Evolutionary conservation across 2,113 vertebrate species (phyloP), one percentile per base, ranked within the genome.

Genomic region (Capricornis sumatraensis): DNA sequence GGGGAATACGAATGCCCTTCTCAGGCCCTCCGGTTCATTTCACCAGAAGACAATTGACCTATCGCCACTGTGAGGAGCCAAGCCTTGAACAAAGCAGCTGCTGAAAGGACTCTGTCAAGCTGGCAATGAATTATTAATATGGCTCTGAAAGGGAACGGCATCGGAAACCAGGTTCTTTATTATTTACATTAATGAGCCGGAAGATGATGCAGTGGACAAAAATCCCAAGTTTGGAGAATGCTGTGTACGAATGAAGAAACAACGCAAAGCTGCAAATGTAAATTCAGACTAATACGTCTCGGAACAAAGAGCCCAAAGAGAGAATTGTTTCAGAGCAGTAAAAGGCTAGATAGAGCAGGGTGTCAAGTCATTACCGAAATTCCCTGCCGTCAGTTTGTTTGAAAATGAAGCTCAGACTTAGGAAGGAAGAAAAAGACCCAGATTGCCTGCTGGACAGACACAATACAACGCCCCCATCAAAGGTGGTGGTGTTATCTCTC

Each of bases 171-270:
- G 62, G 16, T 47, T 96, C 55, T 98, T 97, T 97, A 94, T 98
- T 98, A 97, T 98, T 98, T 98, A 96, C 95, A 89, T 98, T 98
- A 98, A 98, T 98, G 96, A 98, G 94, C 82, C 94, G 78, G 96
- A 96, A 94, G 97, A 97, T 2, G 30, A 96, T 81, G 86, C 93
- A 86, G 87, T 89, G 86, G 97, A 88, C 86, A 91, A 98, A 98
- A 98, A 98, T 87, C 92, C 36, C 89, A 96, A 96, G 83, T 98
- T 97, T 96, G 97, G 88, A 86, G 45, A 96, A 92, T 95, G 88
- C 86, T 96, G 17, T 92, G 93, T 71, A 92, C n/a, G 82, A 97
- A 57, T 17, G 74, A 95, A 95, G 88, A 97, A 94, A 94, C 83
- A 97, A 97, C 95, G 85, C 84, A 97, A 97, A 91, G 81, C 79